Evolutionary conservation across 1,140 invertebrate species (phyloP), one percentile per base, ranked within the genome.

Genomic region (Drosophila malerkotliana): DNA sequence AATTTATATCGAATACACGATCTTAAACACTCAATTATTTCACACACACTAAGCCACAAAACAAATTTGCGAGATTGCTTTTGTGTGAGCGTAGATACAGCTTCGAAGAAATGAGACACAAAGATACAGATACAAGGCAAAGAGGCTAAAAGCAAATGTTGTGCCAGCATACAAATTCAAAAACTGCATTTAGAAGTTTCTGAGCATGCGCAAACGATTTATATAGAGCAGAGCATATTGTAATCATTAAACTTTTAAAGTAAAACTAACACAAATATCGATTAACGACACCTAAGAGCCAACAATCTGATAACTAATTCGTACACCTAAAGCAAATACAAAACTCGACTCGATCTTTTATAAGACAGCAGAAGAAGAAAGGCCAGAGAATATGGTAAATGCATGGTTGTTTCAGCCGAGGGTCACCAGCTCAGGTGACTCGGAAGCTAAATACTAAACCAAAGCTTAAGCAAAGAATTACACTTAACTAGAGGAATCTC

Each of bases 161-260:
- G 52, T 61, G 77, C 78, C 72, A 68, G 77, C 77, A 41, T 79
- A 64, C 72, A 74, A 71, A 59, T 83, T 84, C 66, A 87, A 88
- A 87, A 90, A 85, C 71, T 85, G 77, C 85, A 90, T 88, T 88
- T 88, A 88, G 83, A 88, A 67, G 83, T 88, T 88, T 88, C 83
- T 88, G 84, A 88, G 84, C 79, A 89, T 83, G 83, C 83, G 83
- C 84, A 90, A 85, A 72, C 69, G 55, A 87, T 90, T 89, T 90
- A 85, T 90, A 79, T 85, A 71, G 77, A 69, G 64, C 67, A 57
- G 53, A 57, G 74, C 78, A 85, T 82, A 90, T 68, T 78, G 76
- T 72, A 82, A 59, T 76, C 76, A 85, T 82, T 82, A 75, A 75
- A 72, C 64, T 85, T 77, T 60, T 75, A 87, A 77, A 56, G 54